phyloP scores from a whole-genome alignment of 2,888 invertebrate genomes.

The Eupithecia tripunctaria region DNA sequence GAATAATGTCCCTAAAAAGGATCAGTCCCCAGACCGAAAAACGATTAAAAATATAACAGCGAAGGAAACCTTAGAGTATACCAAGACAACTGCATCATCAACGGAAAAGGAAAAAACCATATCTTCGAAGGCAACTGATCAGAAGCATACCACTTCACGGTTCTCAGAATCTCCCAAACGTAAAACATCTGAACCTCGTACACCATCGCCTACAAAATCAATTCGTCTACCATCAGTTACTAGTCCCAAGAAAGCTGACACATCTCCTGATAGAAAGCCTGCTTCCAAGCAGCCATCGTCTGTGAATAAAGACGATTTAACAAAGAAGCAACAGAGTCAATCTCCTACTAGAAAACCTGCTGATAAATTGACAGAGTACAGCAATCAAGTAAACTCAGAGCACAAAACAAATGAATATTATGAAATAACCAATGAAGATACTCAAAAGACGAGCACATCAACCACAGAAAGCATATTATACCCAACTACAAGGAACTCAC shows the following conservation, averaged over 20 bases:
- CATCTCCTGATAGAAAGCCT: conserved; percentile 41
- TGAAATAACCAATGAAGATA: conserved; percentile 40
- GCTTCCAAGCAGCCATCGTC: conserved; percentile 22
- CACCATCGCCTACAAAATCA: conserved; percentile 37
- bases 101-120: conserved; percentile 41
- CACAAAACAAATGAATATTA: conserved; percentile 36
- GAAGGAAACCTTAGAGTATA: conserved; percentile 27
- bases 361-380: conserved; percentile 38
- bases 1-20: conserved; percentile 31
- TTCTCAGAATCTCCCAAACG: conserved; percentile 28
- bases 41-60: conserved; percentile 21
- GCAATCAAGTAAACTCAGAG: conserved; percentile 44
- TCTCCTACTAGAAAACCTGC: conserved; percentile 40
- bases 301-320: conserved; percentile 24
- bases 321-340: conserved; percentile 33
- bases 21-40: conserved; percentile 34
- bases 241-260: conserved; percentile 19
- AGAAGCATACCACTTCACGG: conserved; percentile 26
- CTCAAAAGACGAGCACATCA: conserved; percentile 37
- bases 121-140: conserved; percentile 35
- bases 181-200: conserved; percentile 26
- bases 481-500: conserved; percentile 23
- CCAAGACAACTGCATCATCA: conserved; percentile 43
- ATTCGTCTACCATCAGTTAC: conserved; percentile 20
- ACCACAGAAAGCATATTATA: conserved; percentile 31